Conservation (phyloP, 2,797 vertebrate species). For the Erithacus rubecula region DNA sequence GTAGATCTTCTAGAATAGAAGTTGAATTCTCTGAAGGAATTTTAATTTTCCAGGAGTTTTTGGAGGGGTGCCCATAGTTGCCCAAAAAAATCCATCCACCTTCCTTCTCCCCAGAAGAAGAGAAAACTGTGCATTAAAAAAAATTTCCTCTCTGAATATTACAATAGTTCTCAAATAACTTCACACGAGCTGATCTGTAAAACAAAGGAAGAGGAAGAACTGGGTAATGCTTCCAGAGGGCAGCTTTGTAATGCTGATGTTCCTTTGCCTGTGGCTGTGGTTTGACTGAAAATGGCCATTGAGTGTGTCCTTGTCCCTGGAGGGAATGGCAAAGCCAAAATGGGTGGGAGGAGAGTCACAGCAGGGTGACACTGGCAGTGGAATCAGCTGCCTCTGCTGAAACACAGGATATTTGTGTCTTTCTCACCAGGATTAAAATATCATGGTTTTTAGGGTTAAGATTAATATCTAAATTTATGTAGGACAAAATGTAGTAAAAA, state of each 20-base stretch:
- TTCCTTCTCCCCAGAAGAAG: neutral
- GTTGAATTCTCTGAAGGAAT: neutral
- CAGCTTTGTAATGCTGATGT: neutral
- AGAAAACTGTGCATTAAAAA: neutral
- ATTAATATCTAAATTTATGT: neutral
- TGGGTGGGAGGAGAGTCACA: neutral
- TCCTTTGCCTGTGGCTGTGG: neutral
- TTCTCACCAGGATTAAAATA: neutral
- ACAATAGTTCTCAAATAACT: neutral
- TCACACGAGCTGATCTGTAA: neutral
- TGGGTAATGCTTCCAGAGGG: neutral
- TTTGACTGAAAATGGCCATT: neutral
- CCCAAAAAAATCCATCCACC: accelerated
- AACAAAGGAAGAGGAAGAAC: neutral
- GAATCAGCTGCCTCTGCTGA: neutral
- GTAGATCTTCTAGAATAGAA: neutral
- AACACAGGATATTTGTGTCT: neutral
- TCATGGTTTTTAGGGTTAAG: neutral
- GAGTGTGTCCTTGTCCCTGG: neutral
- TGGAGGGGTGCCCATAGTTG: neutral
- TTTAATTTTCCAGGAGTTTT: neutral
- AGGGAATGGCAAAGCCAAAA: neutral
- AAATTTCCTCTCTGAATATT: neutral
- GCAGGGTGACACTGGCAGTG: neutral
- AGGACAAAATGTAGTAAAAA: neutral